Evolutionary conservation across 2,113 vertebrate genomes (phyloP), one percentile per base, ranked within the genome.

Genomic region (Dipodomys merriami): DNA sequence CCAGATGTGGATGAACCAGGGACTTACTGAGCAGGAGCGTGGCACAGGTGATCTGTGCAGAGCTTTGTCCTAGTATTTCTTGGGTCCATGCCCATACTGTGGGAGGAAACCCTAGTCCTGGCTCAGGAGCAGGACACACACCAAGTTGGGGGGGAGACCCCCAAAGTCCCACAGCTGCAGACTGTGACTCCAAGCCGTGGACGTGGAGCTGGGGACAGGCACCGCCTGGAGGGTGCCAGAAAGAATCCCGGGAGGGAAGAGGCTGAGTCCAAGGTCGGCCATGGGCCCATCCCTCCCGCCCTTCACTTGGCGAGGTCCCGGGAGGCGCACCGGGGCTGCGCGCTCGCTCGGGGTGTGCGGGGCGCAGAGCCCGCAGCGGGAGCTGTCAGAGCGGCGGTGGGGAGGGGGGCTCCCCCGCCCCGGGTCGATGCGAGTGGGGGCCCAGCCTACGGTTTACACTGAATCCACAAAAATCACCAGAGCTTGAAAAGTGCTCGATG

Each of bases 401-500:
- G 86, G 88, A 92, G 96, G 96, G 82, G 53, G 95, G 90, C 46
- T 33, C 90, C 53, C 53, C 25, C 5, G 22, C 80, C 83, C 83
- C 8, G 20, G 91, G 97, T 96, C 96, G 95, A 97, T 97, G 90
- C 30, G 19, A 80, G 22, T 2, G 57, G 88, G 90, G 96, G 94
- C 86, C 68, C 91, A 0, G 2, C 86, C 1, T 68, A 95, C 94
- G 96, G 95, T 98, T 97, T 97, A 95, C 96, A 96, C 97, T 97
- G 98, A 98, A 98, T 98, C 98, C 65, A 95, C 98, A 98, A 95
- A 98, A 98, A 88, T 97, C 98, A 93, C 44, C 95, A 44, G 98
- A 96, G 98, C 98, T 97, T 98, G 98, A 97, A 95, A 90, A 97
- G 97, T 97, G 97, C 96, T 98, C 98, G 94, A 98, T 98, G 98